Base-by-base conservation (phyloP, 2,113 vertebrate species). In the Emydocephalus ijimae region DNA sequence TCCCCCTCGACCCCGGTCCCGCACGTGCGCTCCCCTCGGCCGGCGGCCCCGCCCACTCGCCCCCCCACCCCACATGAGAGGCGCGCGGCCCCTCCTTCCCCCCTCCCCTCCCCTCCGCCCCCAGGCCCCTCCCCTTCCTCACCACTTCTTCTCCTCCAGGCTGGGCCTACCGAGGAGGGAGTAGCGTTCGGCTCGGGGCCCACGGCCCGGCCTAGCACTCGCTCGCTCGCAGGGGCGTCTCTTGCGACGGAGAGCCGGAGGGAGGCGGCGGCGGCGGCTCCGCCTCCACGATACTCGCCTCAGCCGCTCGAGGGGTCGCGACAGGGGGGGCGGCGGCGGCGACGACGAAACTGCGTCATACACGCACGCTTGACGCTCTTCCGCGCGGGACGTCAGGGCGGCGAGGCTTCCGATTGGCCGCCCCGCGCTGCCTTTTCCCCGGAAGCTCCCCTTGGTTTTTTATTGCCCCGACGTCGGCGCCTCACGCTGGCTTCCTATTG, bases 271-370 rank as follows among this genome's bases (percentile, higher is more conserved):
- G 26, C 23, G 29, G 91, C 59, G 29, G n/a, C 86, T 8, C 20
- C 34, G 18, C 15, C 29, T 24, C 56, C 85, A 5, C 91, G 14
- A 64, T 21, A 9, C 26, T 56, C 43, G 85, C 91, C 91, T 87
- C 56, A 48, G 85, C 54, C 90, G 39, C 88, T 74, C 88, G 45
- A 90, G 55, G 18, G 43, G 12, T 43, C 43, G 55, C 10, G 10
- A 24, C 34, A 6, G 48, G 86, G 48, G 5, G 20, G 39, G 10
- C 2, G 21, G 52, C 7, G 61, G 48, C 55, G 23, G 43, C 10
- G n/a, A 2, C 39, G 39, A 39, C 39, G 39, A 86, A 90, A 64
- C 2, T 93, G 92, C 92, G 92, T 93, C 92, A 93, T 89, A 89
- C 43, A 50, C 57, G 59, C 90, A 91, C 91, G 48, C 54, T 54